Percentiles rank a stretch among this genome's conserved stretches.
phyloP scores from a whole-genome alignment of 2,888 invertebrate species.

The Phaonia tiefii region DNA sequence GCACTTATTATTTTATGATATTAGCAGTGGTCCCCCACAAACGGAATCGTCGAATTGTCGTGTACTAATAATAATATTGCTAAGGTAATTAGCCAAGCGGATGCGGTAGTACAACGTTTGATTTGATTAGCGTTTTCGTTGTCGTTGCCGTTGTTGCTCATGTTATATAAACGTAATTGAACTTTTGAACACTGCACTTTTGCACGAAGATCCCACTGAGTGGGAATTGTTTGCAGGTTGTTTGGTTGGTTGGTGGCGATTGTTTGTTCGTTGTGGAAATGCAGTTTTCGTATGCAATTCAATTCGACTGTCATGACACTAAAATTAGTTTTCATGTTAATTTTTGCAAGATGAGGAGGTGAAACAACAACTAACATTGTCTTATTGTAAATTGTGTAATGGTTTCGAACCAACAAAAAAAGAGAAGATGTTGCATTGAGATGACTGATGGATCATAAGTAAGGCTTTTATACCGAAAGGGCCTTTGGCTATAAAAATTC shows the following conservation, averaged over 20 bases:
- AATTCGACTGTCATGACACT: neutral
- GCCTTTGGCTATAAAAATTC: slow-evolving; percentile 13
- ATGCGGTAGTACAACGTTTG: slow-evolving; percentile 21
- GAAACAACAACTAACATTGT: too few relatives aligned
- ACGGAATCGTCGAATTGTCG: neutral
- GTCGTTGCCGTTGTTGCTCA: slow-evolving; percentile 13
- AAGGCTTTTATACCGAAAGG: neutral
- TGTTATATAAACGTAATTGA: slow-evolving; percentile 25
- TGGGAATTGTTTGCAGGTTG: neutral
- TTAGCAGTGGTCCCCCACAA: too few relatives aligned
- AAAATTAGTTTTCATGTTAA: slow-evolving; percentile 27
- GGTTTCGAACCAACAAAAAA: too few relatives aligned
- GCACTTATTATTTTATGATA: too few relatives aligned
- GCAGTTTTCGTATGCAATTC: neutral
- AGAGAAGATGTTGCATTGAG: too few relatives aligned
- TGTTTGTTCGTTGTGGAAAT: neutral
- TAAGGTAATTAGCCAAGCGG: slow-evolving; percentile 38
- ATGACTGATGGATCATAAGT: neutral
- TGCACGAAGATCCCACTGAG: slow-evolving; percentile 3
- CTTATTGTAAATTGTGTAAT: too few relatives aligned
- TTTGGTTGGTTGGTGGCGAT: neutral
- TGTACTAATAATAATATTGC: slow-evolving; percentile 20
- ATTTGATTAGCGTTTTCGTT: slow-evolving; percentile 3
- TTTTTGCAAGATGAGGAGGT: neutral
- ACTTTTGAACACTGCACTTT: slow-evolving; percentile 27